Evolutionary conservation across 2,113 vertebrate species (phyloP).

Genomic region (Mirza zaza): DNA sequence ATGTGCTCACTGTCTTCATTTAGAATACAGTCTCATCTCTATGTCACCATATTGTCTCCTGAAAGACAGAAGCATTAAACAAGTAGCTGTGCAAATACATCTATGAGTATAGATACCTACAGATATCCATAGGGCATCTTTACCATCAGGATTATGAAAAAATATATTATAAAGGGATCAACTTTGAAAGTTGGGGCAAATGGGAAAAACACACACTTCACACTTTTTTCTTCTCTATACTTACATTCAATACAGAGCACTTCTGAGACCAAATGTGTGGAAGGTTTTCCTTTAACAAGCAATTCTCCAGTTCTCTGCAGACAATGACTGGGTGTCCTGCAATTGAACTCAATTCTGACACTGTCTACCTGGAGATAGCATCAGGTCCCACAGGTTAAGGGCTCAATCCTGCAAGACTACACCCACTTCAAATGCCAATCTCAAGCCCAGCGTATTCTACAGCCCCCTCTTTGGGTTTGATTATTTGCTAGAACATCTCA

Average conservation of each 20-base stretch:
- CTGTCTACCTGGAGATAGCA: no score
- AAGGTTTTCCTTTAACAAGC: neutral
- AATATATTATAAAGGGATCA: neutral
- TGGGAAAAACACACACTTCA: neutral
- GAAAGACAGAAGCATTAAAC: neutral
- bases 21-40: neutral
- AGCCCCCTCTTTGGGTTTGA: neutral
- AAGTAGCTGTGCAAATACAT: neutral
- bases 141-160: neutral
- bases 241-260: neutral
- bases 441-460: no score
- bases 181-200: neutral
- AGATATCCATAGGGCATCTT: neutral
- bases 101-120: neutral
- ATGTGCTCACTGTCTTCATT: accelerated
- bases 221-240: neutral
- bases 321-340: no score
- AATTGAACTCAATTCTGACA: neutral
- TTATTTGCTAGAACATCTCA: neutral
- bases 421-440: neutral
- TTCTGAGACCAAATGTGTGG: neutral
- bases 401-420: accelerated
- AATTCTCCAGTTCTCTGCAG: neutral
- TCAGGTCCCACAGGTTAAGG: neutral
- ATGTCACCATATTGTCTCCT: accelerated